Conservation (phyloP, 1,140 invertebrate species). For the Saccostrea echinata region DNA sequence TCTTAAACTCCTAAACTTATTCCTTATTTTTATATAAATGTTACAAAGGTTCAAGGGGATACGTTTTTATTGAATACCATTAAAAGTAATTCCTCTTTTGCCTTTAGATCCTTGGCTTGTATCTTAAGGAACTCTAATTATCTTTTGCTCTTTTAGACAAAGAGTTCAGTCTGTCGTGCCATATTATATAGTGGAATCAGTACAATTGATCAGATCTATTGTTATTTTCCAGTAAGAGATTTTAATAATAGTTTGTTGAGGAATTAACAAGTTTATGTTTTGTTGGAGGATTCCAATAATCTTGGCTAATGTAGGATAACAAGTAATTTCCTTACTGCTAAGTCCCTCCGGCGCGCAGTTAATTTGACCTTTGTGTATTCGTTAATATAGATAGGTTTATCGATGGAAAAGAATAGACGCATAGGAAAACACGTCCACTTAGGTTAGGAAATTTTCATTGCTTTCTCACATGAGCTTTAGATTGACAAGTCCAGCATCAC, state of each 20-base stretch:
- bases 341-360: neutral
- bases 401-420: neutral
- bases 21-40: too few species aligned
- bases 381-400: neutral
- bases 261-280: conserved; percentile 26
- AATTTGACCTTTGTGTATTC: conserved; percentile 34
- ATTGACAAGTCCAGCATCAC: neutral
- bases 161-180: neutral
- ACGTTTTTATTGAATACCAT: too few species aligned
- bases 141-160: neutral
- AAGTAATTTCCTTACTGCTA: neutral
- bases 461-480: neutral
- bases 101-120: neutral
- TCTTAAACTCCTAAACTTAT: too few species aligned
- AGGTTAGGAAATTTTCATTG: neutral
- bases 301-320: conserved; percentile 36
- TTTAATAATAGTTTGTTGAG: conserved; percentile 17
- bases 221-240: conserved; percentile 24
- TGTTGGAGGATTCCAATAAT: conserved; percentile 18
- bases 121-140: neutral
- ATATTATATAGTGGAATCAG: neutral
- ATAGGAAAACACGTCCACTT: neutral
- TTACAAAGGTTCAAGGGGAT: too few species aligned
- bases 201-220: neutral
- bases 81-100: neutral